Conservation (phyloP, 2,888 invertebrate genomes). For the Drosophila stalkeri region DNA sequence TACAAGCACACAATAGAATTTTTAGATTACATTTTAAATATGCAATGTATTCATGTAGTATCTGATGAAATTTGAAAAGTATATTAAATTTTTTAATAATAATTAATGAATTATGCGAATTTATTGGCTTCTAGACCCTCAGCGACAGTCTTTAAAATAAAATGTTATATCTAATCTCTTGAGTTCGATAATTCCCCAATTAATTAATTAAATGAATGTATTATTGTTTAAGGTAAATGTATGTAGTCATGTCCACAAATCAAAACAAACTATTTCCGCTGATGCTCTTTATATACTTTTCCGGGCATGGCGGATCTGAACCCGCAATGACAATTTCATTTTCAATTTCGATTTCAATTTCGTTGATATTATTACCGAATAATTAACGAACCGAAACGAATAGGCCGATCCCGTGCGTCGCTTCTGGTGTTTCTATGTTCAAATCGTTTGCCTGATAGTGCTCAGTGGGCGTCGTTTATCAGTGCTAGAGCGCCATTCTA, state of each 20-base stretch:
- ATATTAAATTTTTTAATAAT: too few relatives aligned
- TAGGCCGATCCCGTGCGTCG: conserved; percentile 20
- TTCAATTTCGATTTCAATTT: conserved; percentile 28
- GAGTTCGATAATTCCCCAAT: too few relatives aligned
- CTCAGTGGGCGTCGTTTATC: conserved; percentile 59
- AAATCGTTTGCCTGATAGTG: conserved; percentile 52
- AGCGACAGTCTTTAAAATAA: background rate
- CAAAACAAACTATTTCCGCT: conserved; percentile 25
- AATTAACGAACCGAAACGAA: conserved; percentile 61
- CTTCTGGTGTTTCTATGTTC: conserved; percentile 25
- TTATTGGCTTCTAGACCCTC: background rate
- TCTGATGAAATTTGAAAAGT: background rate
- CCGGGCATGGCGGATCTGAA: conserved; percentile 18
- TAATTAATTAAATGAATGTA: conserved; percentile 13
- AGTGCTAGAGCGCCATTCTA: conserved; percentile 43
- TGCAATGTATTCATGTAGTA: background rate
- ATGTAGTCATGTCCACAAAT: conserved; percentile 30
- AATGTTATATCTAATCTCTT: background rate
- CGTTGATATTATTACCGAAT: conserved; percentile 43
- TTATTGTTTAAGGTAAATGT: conserved; percentile 5
- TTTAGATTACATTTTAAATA: background rate
- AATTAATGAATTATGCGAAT: background rate
- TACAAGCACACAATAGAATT: too few relatives aligned
- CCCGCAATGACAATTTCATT: conserved; percentile 27
- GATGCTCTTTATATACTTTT: conserved; percentile 11